Evolutionary conservation across 2,797 vertebrate species (phyloP).

Genomic region (Pseudochirops corinnae): DNA sequence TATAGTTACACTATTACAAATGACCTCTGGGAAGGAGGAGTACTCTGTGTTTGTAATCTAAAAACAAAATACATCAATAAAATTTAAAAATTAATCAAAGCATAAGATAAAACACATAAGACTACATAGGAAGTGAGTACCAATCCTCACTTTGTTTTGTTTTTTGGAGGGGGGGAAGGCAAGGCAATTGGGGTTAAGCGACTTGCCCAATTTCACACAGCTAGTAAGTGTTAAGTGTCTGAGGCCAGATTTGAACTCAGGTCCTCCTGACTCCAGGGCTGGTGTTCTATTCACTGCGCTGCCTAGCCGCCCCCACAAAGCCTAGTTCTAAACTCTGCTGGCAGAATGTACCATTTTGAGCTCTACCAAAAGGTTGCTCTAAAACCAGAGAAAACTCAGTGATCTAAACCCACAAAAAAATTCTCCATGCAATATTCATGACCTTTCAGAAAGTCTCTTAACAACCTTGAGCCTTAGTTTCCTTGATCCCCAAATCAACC

Average conservation of each 20-base stretch:
- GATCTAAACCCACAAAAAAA: background rate
- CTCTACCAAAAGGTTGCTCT: slow-evolving; percentile 64
- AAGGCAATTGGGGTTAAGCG: too few relatives aligned
- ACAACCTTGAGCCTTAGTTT: background rate
- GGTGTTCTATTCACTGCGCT: too few relatives aligned
- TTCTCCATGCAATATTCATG: background rate
- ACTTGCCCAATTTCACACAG: too few relatives aligned
- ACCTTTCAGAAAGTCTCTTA: background rate
- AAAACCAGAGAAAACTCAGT: slow-evolving; percentile 66
- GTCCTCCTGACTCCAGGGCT: too few relatives aligned
- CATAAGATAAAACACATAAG: background rate
- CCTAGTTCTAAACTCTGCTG: slow-evolving; percentile 39
- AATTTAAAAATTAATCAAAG: background rate
- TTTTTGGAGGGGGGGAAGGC: too few relatives aligned
- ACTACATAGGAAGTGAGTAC: background rate
- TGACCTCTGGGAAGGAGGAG: too few relatives aligned
- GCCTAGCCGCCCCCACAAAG: too few relatives aligned
- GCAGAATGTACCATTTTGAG: slow-evolving; percentile 19
- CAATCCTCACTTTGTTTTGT: too few relatives aligned
- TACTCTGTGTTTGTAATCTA: background rate
- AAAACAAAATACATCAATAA: background rate
- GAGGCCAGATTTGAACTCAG: too few relatives aligned
- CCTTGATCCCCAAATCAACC: background rate
- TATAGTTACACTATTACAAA: background rate
- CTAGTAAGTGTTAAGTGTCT: too few relatives aligned